Evolutionary conservation across 2,888 invertebrate species (phyloP).

Genomic region (Automeris io): DNA sequence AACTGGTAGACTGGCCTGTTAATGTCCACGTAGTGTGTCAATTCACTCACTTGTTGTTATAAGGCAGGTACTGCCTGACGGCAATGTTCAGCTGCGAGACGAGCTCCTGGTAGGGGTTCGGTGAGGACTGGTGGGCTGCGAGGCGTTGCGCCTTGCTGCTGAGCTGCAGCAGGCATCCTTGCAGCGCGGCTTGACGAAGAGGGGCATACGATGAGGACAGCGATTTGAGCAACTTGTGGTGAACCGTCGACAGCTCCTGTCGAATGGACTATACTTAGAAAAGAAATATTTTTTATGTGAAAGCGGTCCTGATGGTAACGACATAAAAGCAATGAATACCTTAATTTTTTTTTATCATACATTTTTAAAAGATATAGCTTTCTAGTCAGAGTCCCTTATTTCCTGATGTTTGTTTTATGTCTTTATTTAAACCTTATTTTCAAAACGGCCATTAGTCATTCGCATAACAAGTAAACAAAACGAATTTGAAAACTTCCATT

Average conservation of each 20-base stretch:
- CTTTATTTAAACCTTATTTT: too few relatives aligned
- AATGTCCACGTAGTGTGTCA: not conserved
- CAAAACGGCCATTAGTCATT: too few relatives aligned
- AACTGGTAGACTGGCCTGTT: too few relatives aligned
- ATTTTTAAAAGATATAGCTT: too few relatives aligned
- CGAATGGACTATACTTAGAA: not conserved
- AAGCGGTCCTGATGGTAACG: too few relatives aligned
- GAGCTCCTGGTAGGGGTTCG: conserved; percentile 39
- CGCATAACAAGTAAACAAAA: too few relatives aligned
- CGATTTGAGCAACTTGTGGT: conserved; percentile 59
- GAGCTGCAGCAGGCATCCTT: conserved; percentile 59
- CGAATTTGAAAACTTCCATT: too few relatives aligned
- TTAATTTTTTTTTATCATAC: too few relatives aligned
- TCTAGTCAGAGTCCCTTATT: too few relatives aligned
- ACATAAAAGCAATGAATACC: too few relatives aligned
- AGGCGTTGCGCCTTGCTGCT: conserved; percentile 25
- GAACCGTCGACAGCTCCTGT: conserved; percentile 57
- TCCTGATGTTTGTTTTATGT: too few relatives aligned
- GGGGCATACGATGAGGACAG: conserved; percentile 61
- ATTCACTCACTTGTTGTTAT: conserved; percentile 34
- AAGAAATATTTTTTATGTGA: too few relatives aligned
- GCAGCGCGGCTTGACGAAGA: conserved; percentile 57
- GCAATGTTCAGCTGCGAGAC: conserved; percentile 39
- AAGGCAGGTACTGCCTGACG: conserved; percentile 37
- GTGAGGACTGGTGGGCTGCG: conserved; percentile 17